A percentile compares a stretch with the other conserved stretches of the same genome.
These are phyloP conservation scores for Hemiprocne comata DNA, from an alignment of 2,113 vertebrate genomes.

Conservation along the genomic window DNA sequence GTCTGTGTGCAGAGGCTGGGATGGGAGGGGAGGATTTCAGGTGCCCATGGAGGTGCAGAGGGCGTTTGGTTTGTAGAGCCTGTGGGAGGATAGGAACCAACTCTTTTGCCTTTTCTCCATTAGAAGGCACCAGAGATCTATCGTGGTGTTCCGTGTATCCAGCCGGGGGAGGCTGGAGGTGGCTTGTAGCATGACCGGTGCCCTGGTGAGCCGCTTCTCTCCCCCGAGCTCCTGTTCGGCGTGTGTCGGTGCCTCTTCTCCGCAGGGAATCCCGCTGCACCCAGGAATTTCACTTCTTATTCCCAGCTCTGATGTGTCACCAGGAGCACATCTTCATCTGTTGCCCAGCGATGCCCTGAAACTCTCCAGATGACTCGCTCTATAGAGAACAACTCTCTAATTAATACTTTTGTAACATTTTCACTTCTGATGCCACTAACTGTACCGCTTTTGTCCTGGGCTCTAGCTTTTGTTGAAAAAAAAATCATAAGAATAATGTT, in stretches of 20 bases:
- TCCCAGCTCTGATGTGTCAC: neutral
- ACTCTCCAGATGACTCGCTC: too few relatives aligned
- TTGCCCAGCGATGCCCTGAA: neutral
- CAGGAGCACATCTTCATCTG: neutral
- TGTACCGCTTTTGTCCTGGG: too few relatives aligned
- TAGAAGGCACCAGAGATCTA: slow-evolving; percentile 37
- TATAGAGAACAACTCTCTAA: too few relatives aligned
- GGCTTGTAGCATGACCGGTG: fast-evolving
- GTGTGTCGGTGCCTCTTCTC: neutral
- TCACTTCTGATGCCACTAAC: too few relatives aligned
- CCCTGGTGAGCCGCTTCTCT: too few relatives aligned
- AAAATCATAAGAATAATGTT: too few relatives aligned
- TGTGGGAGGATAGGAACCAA: neutral
- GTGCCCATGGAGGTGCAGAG: too few relatives aligned
- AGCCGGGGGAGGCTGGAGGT: neutral
- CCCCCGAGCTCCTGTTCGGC: neutral
- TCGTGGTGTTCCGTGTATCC: fast-evolving
- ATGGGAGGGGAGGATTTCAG: fast-evolving
- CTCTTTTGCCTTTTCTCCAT: neutral
- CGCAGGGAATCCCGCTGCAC: neutral
- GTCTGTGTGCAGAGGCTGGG: fast-evolving
- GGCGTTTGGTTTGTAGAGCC: neutral
- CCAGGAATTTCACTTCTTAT: neutral
- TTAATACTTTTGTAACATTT: too few relatives aligned
- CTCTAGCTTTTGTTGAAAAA: too few relatives aligned